Conservation (phyloP, 2,113 vertebrate genomes). For the Crotophaga sulcirostris region DNA sequence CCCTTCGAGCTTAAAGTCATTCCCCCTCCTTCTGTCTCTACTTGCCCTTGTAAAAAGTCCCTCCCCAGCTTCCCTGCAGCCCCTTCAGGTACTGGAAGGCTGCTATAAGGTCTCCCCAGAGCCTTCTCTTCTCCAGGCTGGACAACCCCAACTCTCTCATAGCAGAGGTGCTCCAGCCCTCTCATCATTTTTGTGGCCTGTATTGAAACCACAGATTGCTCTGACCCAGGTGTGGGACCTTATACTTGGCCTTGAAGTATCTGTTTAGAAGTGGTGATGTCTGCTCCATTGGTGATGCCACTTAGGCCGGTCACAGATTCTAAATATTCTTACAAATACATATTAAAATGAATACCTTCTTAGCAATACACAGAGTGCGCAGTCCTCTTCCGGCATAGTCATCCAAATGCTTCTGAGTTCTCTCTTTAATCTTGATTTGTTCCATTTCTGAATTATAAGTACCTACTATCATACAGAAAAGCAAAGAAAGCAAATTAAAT, state of each 20-base stretch:
- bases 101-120: too few relatives aligned
- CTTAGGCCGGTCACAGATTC: not conserved
- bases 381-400: conserved; percentile 88
- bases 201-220: too few relatives aligned
- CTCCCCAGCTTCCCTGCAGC: too few relatives aligned
- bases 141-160: too few relatives aligned
- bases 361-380: conserved; percentile 92
- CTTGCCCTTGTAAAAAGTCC: too few relatives aligned
- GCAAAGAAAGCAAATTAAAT: not conserved
- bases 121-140: too few relatives aligned
- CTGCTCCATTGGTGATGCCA: not conserved
- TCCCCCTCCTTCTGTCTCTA: too few relatives aligned
- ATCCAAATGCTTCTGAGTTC: conserved; percentile 88
- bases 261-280: not conserved
- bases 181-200: too few relatives aligned
- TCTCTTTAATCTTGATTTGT: conserved; percentile 70
- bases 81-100: too few relatives aligned
- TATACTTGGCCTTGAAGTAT: not conserved
- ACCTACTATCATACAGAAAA: conserved; percentile 28
- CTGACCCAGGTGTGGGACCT: too few relatives aligned
- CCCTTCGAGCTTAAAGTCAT: too few relatives aligned
- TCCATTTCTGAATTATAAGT: conserved; percentile 35
- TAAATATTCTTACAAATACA: not conserved
- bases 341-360: conserved; percentile 78
- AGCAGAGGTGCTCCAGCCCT: too few relatives aligned